Base-by-base conservation (phyloP, 2,797 vertebrate species). In the Etheostoma perlongum region DNA sequence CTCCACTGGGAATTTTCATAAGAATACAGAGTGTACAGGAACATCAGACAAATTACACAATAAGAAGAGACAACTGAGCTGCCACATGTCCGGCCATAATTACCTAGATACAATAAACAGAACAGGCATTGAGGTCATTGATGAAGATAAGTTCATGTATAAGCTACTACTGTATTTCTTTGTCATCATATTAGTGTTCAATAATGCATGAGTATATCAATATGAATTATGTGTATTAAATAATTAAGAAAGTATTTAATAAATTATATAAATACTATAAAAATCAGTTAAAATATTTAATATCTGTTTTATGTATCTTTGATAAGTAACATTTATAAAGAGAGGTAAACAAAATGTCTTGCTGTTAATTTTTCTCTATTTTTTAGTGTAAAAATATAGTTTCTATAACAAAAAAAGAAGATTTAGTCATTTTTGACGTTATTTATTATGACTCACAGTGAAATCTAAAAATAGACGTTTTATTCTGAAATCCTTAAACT, bases 1-100 rank as follows among this genome's bases (percentile, higher is more conserved):
- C 93, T 99, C 98, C 75, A 98, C 98, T 99, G 94, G 1, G 87
- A 80, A 42, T 70, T 70, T 65, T 62, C 6, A 66, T 10, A 27
- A 64, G 27, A 48, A 62, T 2, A 44, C 6, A 48, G 57, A 57
- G 42, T 1, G 49, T 55, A 80, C n/a, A 23, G 36, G 9, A 61
- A 67, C 42, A 62, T 33, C 5, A 76, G 64, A 78, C 11, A 46
- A 25, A 44, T 21, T 1, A 55, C 18, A 44, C 40, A 65, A 18
- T 15, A 40, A 54, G 10, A 65, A 68, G 10, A 80, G 16, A 27
- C 44, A 72, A 25, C 30, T 6, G 23, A 72, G 68, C 78, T 46
- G 59, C 78, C 30, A 63, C 49, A 69, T 52, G 65, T 27, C 42
- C 19, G 10, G 1, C 36, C 11, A 52, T 57, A 72, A 76, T 73